Percentiles rank a stretch among this genome's conserved stretches.
Evolutionary conservation across 2,888 invertebrate species (phyloP).

Genomic region (Gerosis bhagava): DNA sequence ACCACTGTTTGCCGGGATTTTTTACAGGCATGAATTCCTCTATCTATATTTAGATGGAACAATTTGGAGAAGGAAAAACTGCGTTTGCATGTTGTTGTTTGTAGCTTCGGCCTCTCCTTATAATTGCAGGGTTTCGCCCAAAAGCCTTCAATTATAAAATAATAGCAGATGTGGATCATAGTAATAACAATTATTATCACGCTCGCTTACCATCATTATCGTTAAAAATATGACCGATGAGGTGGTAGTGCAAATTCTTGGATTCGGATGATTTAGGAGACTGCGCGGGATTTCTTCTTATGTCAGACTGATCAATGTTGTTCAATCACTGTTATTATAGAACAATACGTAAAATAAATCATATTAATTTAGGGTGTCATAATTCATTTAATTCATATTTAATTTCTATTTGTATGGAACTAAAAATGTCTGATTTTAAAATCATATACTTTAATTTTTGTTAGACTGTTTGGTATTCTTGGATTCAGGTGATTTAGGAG

Average conservation of each 20-base stretch:
- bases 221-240: constrained; percentile 75
- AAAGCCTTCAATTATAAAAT: constrained; percentile 82
- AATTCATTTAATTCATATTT: too few species aligned
- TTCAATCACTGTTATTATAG: too few species aligned
- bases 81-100: constrained; percentile 69
- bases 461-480: too few species aligned
- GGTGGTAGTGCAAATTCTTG: constrained; percentile 64
- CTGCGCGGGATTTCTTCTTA: constrained; percentile 22
- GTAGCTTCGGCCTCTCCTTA: constrained; percentile 76
- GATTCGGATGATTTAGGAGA: constrained; percentile 44
- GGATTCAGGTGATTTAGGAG: constrained; percentile 46
- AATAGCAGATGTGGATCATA: constrained; percentile 81
- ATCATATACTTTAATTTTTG: too few species aligned
- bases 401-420: too few species aligned
- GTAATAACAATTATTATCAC: constrained; percentile 83
- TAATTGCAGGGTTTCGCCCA: constrained; percentile 81
- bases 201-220: constrained; percentile 75
- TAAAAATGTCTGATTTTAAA: too few species aligned
- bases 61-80: constrained; percentile 71
- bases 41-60: constrained; percentile 55
- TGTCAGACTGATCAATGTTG: too few species aligned
- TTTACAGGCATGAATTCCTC: too few species aligned
- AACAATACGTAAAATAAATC: too few species aligned
- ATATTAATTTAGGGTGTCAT: too few species aligned
- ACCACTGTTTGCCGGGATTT: too few species aligned